These are phyloP conservation scores for Machimus atricapillus DNA, from an alignment of 2,888 invertebrate genomes.

Conservation along the genomic window DNA sequence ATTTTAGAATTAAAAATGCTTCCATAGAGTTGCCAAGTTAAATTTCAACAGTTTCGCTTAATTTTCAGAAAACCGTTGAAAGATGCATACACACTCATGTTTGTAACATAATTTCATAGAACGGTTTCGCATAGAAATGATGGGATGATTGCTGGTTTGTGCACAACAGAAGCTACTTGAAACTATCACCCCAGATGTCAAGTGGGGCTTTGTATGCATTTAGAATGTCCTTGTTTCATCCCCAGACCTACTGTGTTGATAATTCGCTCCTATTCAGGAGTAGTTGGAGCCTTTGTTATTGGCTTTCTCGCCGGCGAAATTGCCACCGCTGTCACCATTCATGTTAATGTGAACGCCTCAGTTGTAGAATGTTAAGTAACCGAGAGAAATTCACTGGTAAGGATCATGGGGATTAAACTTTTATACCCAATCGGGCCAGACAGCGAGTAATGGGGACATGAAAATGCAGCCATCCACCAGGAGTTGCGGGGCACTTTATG, in stretches of 20 bases:
- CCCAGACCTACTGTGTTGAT: neutral
- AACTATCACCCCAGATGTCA: conserved; percentile 33
- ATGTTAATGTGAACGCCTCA: neutral
- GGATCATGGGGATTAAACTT: neutral
- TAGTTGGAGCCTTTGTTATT: neutral
- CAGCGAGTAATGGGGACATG: neutral
- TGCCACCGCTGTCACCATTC: neutral
- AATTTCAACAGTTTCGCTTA: neutral
- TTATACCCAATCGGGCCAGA: neutral
- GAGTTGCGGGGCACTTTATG: neutral
- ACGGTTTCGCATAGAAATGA: neutral
- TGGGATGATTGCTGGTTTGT: conserved; percentile 25
- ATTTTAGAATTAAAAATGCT: neutral
- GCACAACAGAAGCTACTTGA: conserved; percentile 17
- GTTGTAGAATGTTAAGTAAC: neutral
- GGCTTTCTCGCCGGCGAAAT: neutral
- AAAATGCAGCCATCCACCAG: neutral
- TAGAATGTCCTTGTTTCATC: neutral
- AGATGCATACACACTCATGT: neutral
- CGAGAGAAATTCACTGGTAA: neutral
- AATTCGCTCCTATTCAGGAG: neutral
- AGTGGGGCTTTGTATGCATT: conserved; percentile 11
- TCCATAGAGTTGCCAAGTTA: neutral
- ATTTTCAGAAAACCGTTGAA: neutral
- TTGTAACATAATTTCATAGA: neutral